Evolutionary conservation across 2,797 vertebrate genomes (phyloP).

Genomic region (Podargus strigoides): DNA sequence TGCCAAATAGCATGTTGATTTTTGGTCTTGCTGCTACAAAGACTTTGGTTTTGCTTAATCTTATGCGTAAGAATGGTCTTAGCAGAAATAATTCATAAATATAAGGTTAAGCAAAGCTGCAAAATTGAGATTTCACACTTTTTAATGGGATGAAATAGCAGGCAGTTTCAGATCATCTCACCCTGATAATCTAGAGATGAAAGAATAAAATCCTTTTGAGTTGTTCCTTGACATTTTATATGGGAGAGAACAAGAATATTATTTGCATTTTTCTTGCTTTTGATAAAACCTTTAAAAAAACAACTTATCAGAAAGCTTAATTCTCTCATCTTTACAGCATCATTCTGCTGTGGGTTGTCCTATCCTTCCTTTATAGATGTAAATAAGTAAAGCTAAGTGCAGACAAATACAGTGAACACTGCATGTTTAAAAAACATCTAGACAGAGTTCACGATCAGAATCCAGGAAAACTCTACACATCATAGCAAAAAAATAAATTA

Average conservation of each 20-base stretch:
- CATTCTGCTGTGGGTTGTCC: neutral
- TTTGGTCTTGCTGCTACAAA: neutral
- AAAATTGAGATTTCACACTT: neutral
- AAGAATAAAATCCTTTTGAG: neutral
- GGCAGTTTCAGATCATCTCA: neutral
- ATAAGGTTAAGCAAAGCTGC: neutral
- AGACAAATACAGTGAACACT: neutral
- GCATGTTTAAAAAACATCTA: neutral
- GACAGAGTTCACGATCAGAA: neutral
- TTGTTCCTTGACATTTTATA: neutral
- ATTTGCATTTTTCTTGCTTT: neutral
- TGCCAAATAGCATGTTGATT: neutral
- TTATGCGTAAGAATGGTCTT: neutral
- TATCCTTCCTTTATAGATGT: neutral
- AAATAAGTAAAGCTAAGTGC: neutral
- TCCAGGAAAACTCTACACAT: neutral
- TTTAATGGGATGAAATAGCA: neutral
- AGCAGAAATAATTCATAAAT: neutral
- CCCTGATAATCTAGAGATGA: neutral
- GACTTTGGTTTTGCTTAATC: neutral
- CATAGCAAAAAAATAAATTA: neutral
- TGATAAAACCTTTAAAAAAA: neutral
- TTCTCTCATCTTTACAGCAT: neutral
- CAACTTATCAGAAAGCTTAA: neutral
- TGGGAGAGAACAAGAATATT: neutral